Conservation (phyloP, 2,113 vertebrate genomes). For the Hiodon alosoides region DNA sequence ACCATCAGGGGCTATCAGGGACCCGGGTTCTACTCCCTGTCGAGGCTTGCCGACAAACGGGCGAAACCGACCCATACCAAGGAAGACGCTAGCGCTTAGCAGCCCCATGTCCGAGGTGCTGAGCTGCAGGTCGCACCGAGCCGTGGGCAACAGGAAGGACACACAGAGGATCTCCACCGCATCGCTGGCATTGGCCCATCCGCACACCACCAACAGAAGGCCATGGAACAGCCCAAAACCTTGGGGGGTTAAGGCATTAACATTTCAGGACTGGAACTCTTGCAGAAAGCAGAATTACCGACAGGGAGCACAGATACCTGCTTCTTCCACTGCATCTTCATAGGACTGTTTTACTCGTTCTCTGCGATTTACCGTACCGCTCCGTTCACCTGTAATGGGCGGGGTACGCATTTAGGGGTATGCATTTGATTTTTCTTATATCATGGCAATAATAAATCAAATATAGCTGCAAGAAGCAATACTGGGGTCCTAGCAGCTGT, state of each 20-base stretch:
- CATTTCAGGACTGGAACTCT: not conserved
- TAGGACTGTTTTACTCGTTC: constrained; percentile 38
- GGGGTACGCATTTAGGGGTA: not conserved
- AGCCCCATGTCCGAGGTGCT: constrained; percentile 62
- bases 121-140: constrained; percentile 55
- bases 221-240: constrained; percentile 64
- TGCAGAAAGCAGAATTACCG: not conserved
- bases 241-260: constrained; percentile 20
- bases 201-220: constrained; percentile 57
- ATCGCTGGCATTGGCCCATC: constrained; percentile 69
- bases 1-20: not conserved
- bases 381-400: constrained; percentile 41
- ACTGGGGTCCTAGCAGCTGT: too few relatives aligned
- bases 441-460: not conserved
- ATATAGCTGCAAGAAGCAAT: not conserved
- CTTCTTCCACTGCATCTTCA: constrained; percentile 58
- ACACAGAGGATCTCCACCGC: constrained; percentile 67
- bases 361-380: not conserved
- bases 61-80: constrained; percentile 41
- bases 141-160: constrained; percentile 64
- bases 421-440: not conserved
- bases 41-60: not conserved
- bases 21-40: not conserved
- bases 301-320: constrained; percentile 41
- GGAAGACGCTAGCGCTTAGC: constrained; percentile 65